phyloP scores from a whole-genome alignment of 2,888 invertebrate species.

The Morinoia aosen region DNA sequence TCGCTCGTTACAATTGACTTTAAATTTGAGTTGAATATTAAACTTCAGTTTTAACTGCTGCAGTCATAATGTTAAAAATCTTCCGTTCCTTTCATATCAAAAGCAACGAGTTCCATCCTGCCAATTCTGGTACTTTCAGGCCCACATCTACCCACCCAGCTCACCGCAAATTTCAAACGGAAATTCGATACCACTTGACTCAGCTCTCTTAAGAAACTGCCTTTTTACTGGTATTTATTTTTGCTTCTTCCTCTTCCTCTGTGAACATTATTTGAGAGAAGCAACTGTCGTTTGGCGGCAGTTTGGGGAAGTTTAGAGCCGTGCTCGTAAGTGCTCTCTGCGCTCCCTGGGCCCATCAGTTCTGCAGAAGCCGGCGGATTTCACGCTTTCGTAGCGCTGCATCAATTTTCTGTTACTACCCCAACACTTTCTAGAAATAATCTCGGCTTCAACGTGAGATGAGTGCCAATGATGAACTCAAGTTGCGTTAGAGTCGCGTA shows the following conservation, averaged over 20 bases:
- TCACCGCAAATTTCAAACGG: not conserved
- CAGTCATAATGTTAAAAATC: too few species aligned
- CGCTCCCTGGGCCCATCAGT: not conserved
- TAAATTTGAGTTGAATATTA: too few species aligned
- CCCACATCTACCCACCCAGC: too few species aligned
- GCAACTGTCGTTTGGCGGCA: not conserved
- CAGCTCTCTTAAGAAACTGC: not conserved
- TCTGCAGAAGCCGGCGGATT: not conserved
- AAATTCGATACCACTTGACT: not conserved
- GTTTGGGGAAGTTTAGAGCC: slow-evolving; percentile 6
- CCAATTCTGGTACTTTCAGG: not conserved
- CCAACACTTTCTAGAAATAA: not conserved
- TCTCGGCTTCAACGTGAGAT: slow-evolving; percentile 12
- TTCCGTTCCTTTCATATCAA: not conserved
- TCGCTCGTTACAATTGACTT: too few species aligned
- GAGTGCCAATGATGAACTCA: not conserved
- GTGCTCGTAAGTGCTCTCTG: not conserved
- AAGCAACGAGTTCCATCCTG: not conserved
- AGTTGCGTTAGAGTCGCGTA: not conserved
- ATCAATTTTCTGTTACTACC: not conserved
- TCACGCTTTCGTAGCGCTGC: not conserved
- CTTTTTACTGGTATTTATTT: not conserved
- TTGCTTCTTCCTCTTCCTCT: not conserved
- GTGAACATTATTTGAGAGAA: not conserved
- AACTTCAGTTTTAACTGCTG: too few species aligned